Conservation (phyloP, 2,797 vertebrate genomes). For the Eleutherodactylus coqui region DNA sequence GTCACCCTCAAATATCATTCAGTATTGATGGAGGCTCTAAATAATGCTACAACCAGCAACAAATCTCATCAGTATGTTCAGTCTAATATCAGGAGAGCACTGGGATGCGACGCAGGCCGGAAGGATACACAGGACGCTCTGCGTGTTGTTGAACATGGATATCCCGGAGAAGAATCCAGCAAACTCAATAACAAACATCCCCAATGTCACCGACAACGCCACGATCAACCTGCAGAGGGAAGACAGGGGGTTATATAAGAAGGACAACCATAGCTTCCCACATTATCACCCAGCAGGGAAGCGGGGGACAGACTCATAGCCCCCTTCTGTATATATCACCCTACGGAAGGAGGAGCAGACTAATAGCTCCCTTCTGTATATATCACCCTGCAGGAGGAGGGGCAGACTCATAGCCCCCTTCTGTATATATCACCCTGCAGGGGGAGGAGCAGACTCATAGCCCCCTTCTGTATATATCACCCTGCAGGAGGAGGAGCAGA, state of each 20-base stretch:
- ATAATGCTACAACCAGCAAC: no score
- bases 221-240: slow-evolving; percentile 79
- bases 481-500: neutral
- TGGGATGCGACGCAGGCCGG: neutral
- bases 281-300: neutral
- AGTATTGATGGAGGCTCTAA: neutral
- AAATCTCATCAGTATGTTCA: no score
- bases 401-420: neutral
- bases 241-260: neutral
- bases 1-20: neutral
- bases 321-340: neutral
- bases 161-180: slow-evolving; percentile 87
- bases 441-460: neutral
- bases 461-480: neutral
- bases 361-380: neutral
- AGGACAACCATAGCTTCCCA: neutral
- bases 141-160: slow-evolving; percentile 91
- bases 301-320: neutral
- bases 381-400: slow-evolving; percentile 7
- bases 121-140: slow-evolving; percentile 92
- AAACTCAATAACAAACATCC: slow-evolving; percentile 84
- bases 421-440: neutral
- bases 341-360: neutral
- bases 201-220: slow-evolving; percentile 83
- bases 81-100: no score